phyloP scores from a whole-genome alignment of 2,888 invertebrate species.

The Nemotelus nigrinus region DNA sequence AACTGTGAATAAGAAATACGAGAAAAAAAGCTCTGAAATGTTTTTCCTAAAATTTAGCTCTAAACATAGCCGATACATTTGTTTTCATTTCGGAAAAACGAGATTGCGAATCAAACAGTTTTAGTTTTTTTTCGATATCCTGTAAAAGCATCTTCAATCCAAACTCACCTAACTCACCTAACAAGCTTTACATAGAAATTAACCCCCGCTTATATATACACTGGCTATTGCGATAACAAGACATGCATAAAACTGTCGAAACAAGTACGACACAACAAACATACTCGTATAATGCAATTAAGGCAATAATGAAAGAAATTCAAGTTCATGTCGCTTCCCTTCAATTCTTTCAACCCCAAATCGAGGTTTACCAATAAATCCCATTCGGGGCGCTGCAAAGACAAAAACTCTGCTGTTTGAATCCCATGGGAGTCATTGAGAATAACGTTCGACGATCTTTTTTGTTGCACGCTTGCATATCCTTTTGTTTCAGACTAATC shows the following conservation, averaged over 20 bases:
- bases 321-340: neutral
- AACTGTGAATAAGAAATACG: too few species aligned
- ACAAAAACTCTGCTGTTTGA: slow-evolving; percentile 20
- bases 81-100: neutral
- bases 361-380: neutral
- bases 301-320: slow-evolving; percentile 37
- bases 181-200: too few species aligned
- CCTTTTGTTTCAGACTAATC: neutral
- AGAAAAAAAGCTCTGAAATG: too few species aligned
- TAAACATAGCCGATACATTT: neutral
- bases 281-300: slow-evolving; percentile 38
- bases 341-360: neutral
- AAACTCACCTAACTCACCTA: too few species aligned
- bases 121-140: too few species aligned
- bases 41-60: too few species aligned
- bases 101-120: too few species aligned
- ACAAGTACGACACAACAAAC: neutral
- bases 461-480: neutral
- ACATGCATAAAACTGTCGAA: neutral
- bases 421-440: slow-evolving; percentile 19
- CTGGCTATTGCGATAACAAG: too few species aligned
- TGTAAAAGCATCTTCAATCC: too few species aligned
- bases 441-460: neutral
- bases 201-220: too few species aligned
- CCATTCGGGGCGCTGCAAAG: neutral